Evolutionary conservation across 2,113 vertebrate genomes (phyloP), one percentile per base, ranked within the genome.

Genomic region (Colossoma macropomum): DNA sequence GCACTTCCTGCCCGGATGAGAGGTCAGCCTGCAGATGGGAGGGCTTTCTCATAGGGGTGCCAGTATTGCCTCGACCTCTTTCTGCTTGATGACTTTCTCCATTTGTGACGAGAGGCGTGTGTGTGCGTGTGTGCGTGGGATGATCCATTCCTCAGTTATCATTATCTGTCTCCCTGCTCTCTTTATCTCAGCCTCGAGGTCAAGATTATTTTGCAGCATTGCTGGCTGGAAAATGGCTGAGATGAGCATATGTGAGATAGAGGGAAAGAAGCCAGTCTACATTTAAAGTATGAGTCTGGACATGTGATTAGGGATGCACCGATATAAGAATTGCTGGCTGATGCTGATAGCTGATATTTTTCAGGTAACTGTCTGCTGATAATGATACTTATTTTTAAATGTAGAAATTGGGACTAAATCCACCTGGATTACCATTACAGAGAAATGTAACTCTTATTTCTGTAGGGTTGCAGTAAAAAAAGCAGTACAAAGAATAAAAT

Each of bases 1-100:
- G 70, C 21, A 63, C 62, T 68, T 54, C n/a, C 80, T 68, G 62
- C 54, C 73, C 71, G 45, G 60, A 71, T 75, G 41, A 82, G 62
- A 75, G 72, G 72, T 63, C 34, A 7, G 63, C 45, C 63, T 62
- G 59, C n/a, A 27, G 28, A 63, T 76, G 30, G 23, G 16, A 75
- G 9, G 32, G 60, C 75, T 59, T 30, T 27, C 30, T 69, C 23
- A 56, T 50, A 21, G 5, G 45, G 52, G 54, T n/a, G 45, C 45
- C 17, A 34, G 2, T n/a, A 75, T 54, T 19, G 25, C 60, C 63
- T 59, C 19, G 23, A n/a, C n/a, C 27, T 74, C 45, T 62, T 73
- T 62, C 38, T 28, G 54, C 19, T 65, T 16, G 27, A 74, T 4
- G 19, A 70, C 68, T n/a, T 41, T 23, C 4, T 70, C 41, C 68